These are phyloP conservation scores for Hofmannophila pseudospretella DNA, from an alignment of 2,888 invertebrate genomes.

Conservation along the genomic window DNA sequence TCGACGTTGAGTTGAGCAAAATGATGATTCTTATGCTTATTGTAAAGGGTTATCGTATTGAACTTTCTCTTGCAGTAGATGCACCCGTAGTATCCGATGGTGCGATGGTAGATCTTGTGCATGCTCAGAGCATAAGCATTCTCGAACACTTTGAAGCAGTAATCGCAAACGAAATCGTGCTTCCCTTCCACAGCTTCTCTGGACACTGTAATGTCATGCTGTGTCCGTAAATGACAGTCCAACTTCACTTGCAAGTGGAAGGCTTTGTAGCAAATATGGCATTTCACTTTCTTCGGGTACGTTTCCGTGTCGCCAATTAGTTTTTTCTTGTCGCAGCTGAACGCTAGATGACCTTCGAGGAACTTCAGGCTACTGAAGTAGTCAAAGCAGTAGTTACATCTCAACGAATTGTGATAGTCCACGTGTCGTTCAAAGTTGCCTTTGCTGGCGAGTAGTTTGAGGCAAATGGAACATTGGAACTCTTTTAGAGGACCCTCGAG, in stretches of 20 bases:
- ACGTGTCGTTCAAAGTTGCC: constrained; percentile 71
- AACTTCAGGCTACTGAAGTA: constrained; percentile 63
- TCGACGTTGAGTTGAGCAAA: constrained; percentile 58
- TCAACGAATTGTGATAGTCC: constrained; percentile 67
- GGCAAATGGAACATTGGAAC: constrained; percentile 66
- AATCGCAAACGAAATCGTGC: constrained; percentile 62
- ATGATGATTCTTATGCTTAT: constrained; percentile 73
- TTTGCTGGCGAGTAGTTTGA: constrained; percentile 63
- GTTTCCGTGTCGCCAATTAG: constrained; percentile 62
- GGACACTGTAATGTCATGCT: constrained; percentile 47
- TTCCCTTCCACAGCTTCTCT: constrained; percentile 41
- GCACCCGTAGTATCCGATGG: constrained; percentile 65
- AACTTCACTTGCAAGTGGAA: constrained; percentile 70
- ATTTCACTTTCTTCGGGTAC: constrained; percentile 60
- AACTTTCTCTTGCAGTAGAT: constrained; percentile 72
- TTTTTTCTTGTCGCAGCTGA: constrained; percentile 63
- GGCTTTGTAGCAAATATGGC: constrained; percentile 66
- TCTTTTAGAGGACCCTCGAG: constrained; percentile 57
- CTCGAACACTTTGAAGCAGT: constrained; percentile 67
- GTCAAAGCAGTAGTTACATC: constrained; percentile 72
- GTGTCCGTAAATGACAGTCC: constrained; percentile 65
- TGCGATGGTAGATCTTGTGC: constrained; percentile 67
- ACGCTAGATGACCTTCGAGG: constrained; percentile 65
- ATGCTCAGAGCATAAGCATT: constrained; percentile 56
- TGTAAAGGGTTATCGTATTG: constrained; percentile 62